A percentile compares a stretch with the other conserved stretches of the same genome.
These are phyloP conservation scores for Lepidurus couesii DNA, from an alignment of 1,140 invertebrate genomes.

Conservation along the genomic window DNA sequence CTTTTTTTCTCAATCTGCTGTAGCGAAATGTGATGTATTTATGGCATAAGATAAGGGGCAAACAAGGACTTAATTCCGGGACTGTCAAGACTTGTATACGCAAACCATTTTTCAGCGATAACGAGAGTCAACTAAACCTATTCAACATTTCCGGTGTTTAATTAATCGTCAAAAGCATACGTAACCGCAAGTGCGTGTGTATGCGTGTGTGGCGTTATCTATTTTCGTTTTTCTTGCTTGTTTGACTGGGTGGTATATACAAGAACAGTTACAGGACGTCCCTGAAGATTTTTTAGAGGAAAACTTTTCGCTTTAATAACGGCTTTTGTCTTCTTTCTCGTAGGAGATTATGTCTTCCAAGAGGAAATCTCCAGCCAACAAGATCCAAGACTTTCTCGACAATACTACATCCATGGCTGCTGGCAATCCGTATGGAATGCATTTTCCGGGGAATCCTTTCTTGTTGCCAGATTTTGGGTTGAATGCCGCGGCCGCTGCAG, in stretches of 20 bases:
- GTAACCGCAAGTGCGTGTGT: neutral
- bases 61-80: neutral
- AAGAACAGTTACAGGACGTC: neutral
- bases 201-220: neutral
- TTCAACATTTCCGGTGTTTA: conserved; percentile 15
- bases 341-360: conserved; percentile 10
- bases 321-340: neutral
- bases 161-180: neutral
- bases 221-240: neutral
- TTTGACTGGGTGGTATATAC: neutral
- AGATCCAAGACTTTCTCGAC: conserved; percentile 18
- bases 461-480: neutral
- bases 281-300: neutral
- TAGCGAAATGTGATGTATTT: neutral
- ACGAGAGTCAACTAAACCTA: neutral
- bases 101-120: conserved; percentile 14
- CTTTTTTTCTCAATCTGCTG: neutral
- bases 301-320: neutral
- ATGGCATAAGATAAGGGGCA: neutral
- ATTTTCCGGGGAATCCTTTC: neutral
- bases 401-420: conserved; percentile 1
- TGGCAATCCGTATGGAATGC: neutral
- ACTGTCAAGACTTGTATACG: neutral
- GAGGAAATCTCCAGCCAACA: conserved; percentile 17
- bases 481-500: neutral